These are phyloP conservation scores for Brachirus orientalis DNA, from an alignment of 2,113 vertebrate genomes.

Conservation along the genomic window DNA sequence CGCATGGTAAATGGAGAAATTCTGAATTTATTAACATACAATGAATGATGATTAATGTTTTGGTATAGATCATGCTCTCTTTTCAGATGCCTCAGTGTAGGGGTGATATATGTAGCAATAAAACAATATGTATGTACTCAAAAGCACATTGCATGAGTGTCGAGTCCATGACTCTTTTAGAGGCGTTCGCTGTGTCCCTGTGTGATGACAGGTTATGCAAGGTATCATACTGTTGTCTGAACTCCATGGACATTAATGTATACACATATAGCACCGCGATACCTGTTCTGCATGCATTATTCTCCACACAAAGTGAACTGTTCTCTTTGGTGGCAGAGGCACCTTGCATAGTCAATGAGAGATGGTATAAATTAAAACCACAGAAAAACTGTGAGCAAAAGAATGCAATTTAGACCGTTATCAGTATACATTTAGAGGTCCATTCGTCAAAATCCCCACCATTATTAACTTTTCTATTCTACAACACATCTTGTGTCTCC, in stretches of 20 bases:
- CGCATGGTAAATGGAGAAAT: slow-evolving; percentile 88
- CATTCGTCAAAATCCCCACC: slow-evolving; percentile 84
- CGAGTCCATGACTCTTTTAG: slow-evolving; percentile 65
- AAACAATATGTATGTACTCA: slow-evolving; percentile 81
- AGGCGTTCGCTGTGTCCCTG: slow-evolving; percentile 52
- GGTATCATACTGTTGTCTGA: slow-evolving; percentile 40
- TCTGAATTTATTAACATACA: slow-evolving; percentile 91
- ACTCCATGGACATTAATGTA: slow-evolving; percentile 48
- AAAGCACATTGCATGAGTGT: slow-evolving; percentile 73
- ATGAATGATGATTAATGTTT: slow-evolving; percentile 90
- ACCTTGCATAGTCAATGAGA: slow-evolving; percentile 76
- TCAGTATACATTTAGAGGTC: slow-evolving; percentile 81
- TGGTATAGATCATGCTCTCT: slow-evolving; percentile 84
- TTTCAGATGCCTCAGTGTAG: slow-evolving; percentile 82
- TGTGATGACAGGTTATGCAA: slow-evolving; percentile 49
- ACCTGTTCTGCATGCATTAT: too few species aligned
- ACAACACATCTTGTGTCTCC: slow-evolving; percentile 80
- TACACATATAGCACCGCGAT: neutral
- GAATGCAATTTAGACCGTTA: slow-evolving; percentile 82
- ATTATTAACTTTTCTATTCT: slow-evolving; percentile 84
- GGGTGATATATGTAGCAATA: slow-evolving; percentile 84
- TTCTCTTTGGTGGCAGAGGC: slow-evolving; percentile 54
- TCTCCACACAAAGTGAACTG: slow-evolving; percentile 41
- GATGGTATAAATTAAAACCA: slow-evolving; percentile 80
- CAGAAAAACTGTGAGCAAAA: slow-evolving; percentile 58